Percentiles rank a stretch among this genome's conserved stretches.
phyloP scores from a whole-genome alignment of 2,888 invertebrate species.

The Neoaliturus tenellus region DNA sequence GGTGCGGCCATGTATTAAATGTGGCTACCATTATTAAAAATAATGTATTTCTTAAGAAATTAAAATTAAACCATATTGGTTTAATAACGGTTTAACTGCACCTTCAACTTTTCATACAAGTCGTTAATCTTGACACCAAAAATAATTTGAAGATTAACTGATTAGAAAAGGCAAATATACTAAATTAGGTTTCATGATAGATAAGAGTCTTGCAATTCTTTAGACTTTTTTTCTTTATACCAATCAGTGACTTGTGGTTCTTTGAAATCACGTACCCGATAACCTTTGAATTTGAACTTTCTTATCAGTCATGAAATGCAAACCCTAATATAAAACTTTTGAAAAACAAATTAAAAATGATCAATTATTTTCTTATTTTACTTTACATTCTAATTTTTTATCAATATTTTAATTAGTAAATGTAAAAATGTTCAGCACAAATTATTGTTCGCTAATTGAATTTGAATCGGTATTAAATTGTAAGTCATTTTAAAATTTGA shows the following conservation, averaged over 20 bases:
- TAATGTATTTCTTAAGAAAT: too few relatives aligned
- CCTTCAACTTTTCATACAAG: neutral
- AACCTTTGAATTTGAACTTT: neutral
- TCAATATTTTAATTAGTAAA: too few relatives aligned
- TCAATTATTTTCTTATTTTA: too few relatives aligned
- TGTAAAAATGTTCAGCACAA: too few relatives aligned
- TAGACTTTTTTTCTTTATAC: neutral
- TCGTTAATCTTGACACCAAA: neutral
- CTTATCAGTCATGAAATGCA: neutral
- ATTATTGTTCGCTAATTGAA: too few relatives aligned
- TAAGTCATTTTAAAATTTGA: too few relatives aligned
- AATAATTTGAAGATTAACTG: neutral
- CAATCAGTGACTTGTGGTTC: neutral
- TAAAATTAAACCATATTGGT: too few relatives aligned
- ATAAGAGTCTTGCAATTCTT: neutral
- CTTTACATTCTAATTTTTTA: too few relatives aligned
- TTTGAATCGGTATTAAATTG: too few relatives aligned
- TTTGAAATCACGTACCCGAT: neutral
- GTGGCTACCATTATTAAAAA: too few relatives aligned
- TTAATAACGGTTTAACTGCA: too few relatives aligned
- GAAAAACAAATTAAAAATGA: neutral
- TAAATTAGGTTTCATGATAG: neutral
- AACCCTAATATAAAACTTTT: conserved; percentile 13
- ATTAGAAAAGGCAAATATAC: neutral
- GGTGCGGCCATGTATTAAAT: too few relatives aligned